These are phyloP conservation scores for Cryptotermes secundus DNA, from an alignment of 1,140 invertebrate species.

Conservation along the genomic window DNA sequence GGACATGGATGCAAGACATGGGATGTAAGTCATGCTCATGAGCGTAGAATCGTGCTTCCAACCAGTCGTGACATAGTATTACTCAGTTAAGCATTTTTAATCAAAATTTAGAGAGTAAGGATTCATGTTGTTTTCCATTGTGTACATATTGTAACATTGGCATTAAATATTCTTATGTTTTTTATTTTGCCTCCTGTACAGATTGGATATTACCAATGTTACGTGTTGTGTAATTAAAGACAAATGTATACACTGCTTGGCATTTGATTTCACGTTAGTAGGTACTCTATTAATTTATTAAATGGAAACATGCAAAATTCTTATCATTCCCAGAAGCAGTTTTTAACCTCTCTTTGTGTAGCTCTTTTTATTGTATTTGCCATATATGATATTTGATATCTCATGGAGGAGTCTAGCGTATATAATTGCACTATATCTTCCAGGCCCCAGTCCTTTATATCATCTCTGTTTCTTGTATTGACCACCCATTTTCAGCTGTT, in stretches of 20 bases:
- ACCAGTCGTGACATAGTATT: background rate
- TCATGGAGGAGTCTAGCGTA: background rate
- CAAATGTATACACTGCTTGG: background rate
- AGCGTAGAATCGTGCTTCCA: background rate
- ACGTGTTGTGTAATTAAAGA: background rate
- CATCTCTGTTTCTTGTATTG: background rate
- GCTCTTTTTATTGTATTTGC: background rate
- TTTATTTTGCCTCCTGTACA: background rate
- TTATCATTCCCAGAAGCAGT: background rate
- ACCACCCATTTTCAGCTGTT: too few relatives aligned
- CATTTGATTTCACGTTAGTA: background rate
- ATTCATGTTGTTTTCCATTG: background rate
- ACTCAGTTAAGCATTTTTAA: background rate
- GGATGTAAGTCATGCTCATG: conserved; percentile 1
- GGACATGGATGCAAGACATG: conserved; percentile 18
- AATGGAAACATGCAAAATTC: background rate
- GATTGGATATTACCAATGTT: background rate
- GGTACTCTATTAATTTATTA: background rate
- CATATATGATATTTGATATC: background rate
- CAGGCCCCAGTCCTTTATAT: background rate
- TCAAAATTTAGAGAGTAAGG: background rate
- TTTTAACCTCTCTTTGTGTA: background rate
- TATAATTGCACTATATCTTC: background rate
- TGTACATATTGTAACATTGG: background rate
- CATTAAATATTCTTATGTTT: background rate